A percentile compares a stretch with the other conserved stretches of the same genome.
Conservation (phyloP, 2,113 vertebrate genomes). For the Meriones unguiculatus region DNA sequence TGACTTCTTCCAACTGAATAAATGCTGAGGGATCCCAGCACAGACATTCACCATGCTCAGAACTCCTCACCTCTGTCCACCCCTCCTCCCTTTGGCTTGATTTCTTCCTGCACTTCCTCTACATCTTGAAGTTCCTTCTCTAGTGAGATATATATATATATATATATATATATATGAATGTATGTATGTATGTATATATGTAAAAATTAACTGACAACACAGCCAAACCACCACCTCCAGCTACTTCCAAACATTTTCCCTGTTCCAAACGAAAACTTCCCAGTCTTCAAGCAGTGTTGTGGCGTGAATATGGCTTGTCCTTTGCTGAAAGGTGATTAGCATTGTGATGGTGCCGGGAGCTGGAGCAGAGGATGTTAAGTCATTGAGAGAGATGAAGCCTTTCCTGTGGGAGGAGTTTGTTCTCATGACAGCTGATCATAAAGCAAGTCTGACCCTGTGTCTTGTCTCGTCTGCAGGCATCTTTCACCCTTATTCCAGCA, state of each 20-base stretch:
- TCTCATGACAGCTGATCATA: too few relatives aligned
- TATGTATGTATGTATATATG: too few relatives aligned
- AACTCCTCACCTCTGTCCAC: neutral
- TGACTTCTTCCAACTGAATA: neutral
- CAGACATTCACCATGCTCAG: neutral
- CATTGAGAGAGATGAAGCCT: neutral
- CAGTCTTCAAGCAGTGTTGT: neutral
- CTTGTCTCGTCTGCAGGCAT: neutral
- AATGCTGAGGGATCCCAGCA: neutral
- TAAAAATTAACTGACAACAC: neutral
- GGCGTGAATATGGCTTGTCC: neutral
- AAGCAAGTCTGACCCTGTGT: too few relatives aligned
- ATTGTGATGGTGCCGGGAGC: neutral
- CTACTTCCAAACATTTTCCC: neutral
- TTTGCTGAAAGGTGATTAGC: neutral
- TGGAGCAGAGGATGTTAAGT: too few relatives aligned
- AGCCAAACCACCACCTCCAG: neutral
- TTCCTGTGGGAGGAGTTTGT: neutral
- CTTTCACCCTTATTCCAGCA: too few relatives aligned
- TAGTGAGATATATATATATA: too few relatives aligned
- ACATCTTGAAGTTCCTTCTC: neutral
- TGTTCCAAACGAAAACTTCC: neutral
- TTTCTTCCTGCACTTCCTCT: neutral
- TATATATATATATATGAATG: too few relatives aligned
- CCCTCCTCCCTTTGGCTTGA: neutral